phyloP scores from a whole-genome alignment of 2,797 vertebrate species.

The Cynodonichthys magdalenae region DNA sequence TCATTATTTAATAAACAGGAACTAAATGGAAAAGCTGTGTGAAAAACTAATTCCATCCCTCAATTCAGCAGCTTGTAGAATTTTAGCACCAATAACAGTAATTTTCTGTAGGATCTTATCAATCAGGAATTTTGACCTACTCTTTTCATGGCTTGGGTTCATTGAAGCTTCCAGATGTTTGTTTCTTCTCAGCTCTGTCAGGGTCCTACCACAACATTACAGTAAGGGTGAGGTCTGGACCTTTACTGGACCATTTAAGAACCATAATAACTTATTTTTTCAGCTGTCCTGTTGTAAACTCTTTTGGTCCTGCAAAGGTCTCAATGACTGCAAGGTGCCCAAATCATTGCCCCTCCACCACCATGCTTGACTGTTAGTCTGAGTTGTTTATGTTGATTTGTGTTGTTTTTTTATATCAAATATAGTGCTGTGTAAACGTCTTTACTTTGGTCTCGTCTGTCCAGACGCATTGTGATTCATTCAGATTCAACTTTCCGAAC shows the following conservation, averaged over 20 bases:
- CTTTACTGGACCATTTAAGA: neutral
- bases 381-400: neutral
- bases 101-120: neutral
- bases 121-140: neutral
- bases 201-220: neutral
- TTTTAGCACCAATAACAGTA: neutral
- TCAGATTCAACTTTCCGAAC: neutral
- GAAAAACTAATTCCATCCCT: too few relatives aligned
- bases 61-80: too few relatives aligned
- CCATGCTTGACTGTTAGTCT: neutral
- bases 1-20: neutral
- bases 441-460: too few relatives aligned
- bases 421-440: neutral
- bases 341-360: neutral
- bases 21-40: neutral
- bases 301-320: neutral
- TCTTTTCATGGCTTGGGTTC: neutral
- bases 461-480: neutral
- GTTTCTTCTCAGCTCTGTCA: neutral
- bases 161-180: too few relatives aligned
- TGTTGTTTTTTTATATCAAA: neutral
- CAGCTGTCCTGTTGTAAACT: neutral
- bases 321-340: neutral
- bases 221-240: neutral
- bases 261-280: neutral